Percentiles rank a stretch among this genome's conserved stretches.
phyloP scores from a whole-genome alignment of 2,113 vertebrate species.

The Ibidorhyncha struthersii region DNA sequence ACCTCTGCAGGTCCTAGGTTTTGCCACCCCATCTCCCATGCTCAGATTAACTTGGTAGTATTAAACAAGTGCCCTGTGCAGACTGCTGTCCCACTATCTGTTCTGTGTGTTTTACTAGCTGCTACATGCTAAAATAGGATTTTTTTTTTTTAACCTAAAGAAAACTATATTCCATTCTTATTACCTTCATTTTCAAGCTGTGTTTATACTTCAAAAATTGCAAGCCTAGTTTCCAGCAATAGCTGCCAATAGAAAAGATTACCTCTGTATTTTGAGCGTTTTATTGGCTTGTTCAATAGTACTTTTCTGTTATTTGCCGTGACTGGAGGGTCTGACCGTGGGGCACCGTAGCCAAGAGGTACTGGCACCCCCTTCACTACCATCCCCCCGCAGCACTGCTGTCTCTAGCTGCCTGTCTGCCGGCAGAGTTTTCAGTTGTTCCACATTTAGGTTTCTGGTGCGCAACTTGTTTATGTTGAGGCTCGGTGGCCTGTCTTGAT shows the following conservation, averaged over 20 bases:
- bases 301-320: background rate
- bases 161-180: background rate
- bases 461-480: background rate
- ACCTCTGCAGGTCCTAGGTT: background rate
- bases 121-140: background rate
- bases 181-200: background rate
- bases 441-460: background rate
- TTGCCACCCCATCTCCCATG: background rate
- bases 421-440: accelerated
- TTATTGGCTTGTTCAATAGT: background rate
- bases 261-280: background rate
- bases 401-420: accelerated
- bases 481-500: accelerated
- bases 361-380: background rate
- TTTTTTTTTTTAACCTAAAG: background rate
- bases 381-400: accelerated
- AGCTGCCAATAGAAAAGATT: slow-evolving; percentile 17
- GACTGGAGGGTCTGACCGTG: background rate
- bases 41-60: background rate
- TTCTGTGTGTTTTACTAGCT: background rate
- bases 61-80: background rate
- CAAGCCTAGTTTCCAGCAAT: background rate
- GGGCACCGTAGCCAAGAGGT: background rate
- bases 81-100: background rate
- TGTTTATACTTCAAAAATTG: slow-evolving; percentile 5